Evolutionary conservation across 1,140 invertebrate species (phyloP).

Genomic region (Pantala flavescens): DNA sequence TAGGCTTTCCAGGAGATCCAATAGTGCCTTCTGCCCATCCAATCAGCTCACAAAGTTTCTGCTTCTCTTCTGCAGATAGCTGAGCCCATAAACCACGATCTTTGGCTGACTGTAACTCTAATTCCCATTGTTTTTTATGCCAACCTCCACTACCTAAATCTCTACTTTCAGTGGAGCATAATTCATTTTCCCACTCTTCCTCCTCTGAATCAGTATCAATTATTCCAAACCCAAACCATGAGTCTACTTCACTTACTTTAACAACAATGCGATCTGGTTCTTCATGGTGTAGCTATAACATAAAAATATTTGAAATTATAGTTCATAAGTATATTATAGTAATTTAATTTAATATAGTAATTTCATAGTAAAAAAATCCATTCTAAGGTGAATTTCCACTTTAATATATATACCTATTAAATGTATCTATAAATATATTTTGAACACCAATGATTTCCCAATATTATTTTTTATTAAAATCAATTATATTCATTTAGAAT

Average conservation of each 20-base stretch:
- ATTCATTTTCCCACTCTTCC: conserved; percentile 22
- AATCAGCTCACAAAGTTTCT: conserved; percentile 51
- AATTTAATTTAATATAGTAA: neutral
- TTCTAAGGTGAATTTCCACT: too few species aligned
- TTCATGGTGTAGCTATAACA: conserved; percentile 41
- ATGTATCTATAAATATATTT: too few species aligned
- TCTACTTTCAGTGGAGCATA: neutral
- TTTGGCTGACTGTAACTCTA: conserved; percentile 32
- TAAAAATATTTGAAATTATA: conserved; percentile 16
- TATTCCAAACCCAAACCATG: conserved; percentile 33
- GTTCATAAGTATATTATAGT: neutral
- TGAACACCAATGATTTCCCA: too few species aligned
- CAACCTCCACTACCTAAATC: neutral
- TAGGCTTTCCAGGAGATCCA: conserved; percentile 37
- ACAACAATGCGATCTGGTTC: conserved; percentile 44
- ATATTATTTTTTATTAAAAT: too few species aligned
- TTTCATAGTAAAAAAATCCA: too few species aligned
- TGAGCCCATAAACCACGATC: conserved; percentile 48
- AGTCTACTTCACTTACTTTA: conserved; percentile 39
- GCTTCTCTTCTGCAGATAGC: conserved; percentile 54
- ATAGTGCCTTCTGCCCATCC: conserved; percentile 38
- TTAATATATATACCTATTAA: too few species aligned
- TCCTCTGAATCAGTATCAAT: conserved; percentile 26
- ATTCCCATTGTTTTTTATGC: neutral
- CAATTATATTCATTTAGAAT: too few species aligned